A percentile compares a stretch with the other conserved stretches of the same genome.
These are phyloP conservation scores for Dipus sagitta DNA, from an alignment of 2,797 vertebrate genomes.

Conservation along the genomic window DNA sequence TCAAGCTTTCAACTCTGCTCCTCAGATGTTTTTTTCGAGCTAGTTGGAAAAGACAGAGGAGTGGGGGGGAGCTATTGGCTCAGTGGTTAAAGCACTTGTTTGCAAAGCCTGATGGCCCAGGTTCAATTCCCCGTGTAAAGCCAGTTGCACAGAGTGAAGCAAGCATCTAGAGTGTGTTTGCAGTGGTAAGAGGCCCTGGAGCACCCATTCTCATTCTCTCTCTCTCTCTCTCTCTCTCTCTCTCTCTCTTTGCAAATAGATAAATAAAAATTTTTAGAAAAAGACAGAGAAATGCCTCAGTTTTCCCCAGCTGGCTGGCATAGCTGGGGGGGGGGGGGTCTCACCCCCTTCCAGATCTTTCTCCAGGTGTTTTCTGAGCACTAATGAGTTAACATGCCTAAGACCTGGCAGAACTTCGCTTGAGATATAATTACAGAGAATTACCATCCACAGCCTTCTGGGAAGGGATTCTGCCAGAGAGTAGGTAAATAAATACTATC, in stretches of 20 bases:
- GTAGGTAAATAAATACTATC: slow-evolving; percentile 87
- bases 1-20: neutral
- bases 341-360: neutral
- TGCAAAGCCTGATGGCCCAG: too few relatives aligned
- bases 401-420: neutral
- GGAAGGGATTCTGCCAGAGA: slow-evolving; percentile 86
- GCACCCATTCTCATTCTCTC: too few relatives aligned
- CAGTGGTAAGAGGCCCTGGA: too few relatives aligned
- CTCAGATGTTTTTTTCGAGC: neutral
- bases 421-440: slow-evolving; percentile 77
- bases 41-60: neutral
- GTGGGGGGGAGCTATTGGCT: too few relatives aligned
- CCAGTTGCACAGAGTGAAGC: too few relatives aligned
- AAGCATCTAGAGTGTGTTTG: too few relatives aligned
- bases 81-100: too few relatives aligned
- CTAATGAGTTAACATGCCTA: slow-evolving; percentile 45
- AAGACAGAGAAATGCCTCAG: neutral
- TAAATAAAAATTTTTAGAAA: too few relatives aligned
- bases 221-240: too few relatives aligned
- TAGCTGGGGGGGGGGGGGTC: too few relatives aligned
- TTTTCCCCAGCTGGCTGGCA: neutral
- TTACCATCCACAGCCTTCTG: slow-evolving; percentile 74
- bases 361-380: neutral
- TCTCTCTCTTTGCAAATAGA: too few relatives aligned
- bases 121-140: too few relatives aligned